phyloP scores from a whole-genome alignment of 2,888 invertebrate genomes.

The Aleiodes testaceus region DNA sequence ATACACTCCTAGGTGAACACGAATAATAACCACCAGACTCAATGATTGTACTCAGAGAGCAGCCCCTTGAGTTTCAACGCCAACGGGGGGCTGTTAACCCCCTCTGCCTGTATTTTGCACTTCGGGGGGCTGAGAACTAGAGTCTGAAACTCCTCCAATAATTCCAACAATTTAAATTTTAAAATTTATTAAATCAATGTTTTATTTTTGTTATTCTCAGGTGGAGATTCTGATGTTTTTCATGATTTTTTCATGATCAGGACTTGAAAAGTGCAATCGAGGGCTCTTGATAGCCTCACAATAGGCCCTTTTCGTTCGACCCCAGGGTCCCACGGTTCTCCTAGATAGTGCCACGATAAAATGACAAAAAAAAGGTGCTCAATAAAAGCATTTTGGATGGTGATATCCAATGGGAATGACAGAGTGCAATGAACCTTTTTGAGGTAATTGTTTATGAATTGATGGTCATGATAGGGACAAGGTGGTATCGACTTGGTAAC shows the following conservation, averaged over 20 bases:
- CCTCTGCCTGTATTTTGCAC: constrained; percentile 5
- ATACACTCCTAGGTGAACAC: constrained; percentile 45
- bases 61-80: constrained; percentile 47
- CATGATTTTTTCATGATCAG: constrained; percentile 29
- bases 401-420: background rate
- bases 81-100: constrained; percentile 31
- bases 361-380: background rate
- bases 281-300: constrained; percentile 36
- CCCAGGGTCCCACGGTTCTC: constrained; percentile 52
- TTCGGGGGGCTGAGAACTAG: constrained; percentile 42
- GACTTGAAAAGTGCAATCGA: constrained; percentile 36
- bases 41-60: constrained; percentile 48
- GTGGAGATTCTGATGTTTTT: too few relatives aligned
- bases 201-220: constrained; percentile 8
- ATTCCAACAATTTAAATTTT: constrained; percentile 22
- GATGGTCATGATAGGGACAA: too few relatives aligned
- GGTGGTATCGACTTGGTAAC: background rate
- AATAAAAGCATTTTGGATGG: background rate
- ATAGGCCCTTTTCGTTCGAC: constrained; percentile 46
- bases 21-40: constrained; percentile 48
- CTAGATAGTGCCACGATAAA: constrained; percentile 49
- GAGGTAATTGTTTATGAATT: background rate
- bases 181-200: constrained; percentile 47
- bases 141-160: constrained; percentile 16
- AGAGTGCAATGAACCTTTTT: too few relatives aligned